These are phyloP conservation scores for Scolopax rusticola DNA, from an alignment of 2,797 vertebrate species.

Conservation along the genomic window DNA sequence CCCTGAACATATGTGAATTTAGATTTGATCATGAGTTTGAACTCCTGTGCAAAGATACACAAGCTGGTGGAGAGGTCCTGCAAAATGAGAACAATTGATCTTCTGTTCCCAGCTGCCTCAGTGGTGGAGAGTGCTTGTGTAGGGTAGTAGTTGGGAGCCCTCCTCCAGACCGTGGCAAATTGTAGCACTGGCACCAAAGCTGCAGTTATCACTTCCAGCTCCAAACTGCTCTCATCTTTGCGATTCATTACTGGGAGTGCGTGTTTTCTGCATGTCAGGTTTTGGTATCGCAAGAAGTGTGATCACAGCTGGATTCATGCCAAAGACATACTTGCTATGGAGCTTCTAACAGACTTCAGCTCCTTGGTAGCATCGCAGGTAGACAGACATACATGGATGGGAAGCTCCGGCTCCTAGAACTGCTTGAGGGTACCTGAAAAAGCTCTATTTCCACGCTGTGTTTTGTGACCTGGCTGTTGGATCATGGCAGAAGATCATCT, in stretches of 20 bases:
- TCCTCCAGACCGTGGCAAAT: slow-evolving; percentile 2
- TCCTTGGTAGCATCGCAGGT: neutral
- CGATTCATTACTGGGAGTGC: neutral
- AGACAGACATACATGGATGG: neutral
- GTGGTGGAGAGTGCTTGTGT: neutral
- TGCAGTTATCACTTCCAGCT: neutral
- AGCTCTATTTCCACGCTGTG: neutral
- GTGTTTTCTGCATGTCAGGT: slow-evolving; percentile 53
- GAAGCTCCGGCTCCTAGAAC: neutral
- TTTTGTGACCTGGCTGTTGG: neutral
- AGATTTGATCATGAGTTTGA: neutral
- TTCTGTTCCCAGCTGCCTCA: neutral
- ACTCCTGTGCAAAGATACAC: neutral
- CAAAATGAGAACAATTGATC: neutral
- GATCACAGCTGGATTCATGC: slow-evolving; percentile 51
- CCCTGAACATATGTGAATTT: neutral
- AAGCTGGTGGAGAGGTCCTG: neutral
- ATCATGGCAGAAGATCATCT: neutral
- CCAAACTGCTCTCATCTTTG: slow-evolving; percentile 18
- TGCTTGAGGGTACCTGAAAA: neutral
- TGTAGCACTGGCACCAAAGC: slow-evolving; percentile 16
- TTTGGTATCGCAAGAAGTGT: slow-evolving; percentile 39
- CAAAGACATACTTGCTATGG: neutral
- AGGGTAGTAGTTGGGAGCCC: neutral
- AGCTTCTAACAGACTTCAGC: slow-evolving; percentile 24